phyloP scores from a whole-genome alignment of 2,113 vertebrate genomes.

The Paramormyrops kingsleyae region DNA sequence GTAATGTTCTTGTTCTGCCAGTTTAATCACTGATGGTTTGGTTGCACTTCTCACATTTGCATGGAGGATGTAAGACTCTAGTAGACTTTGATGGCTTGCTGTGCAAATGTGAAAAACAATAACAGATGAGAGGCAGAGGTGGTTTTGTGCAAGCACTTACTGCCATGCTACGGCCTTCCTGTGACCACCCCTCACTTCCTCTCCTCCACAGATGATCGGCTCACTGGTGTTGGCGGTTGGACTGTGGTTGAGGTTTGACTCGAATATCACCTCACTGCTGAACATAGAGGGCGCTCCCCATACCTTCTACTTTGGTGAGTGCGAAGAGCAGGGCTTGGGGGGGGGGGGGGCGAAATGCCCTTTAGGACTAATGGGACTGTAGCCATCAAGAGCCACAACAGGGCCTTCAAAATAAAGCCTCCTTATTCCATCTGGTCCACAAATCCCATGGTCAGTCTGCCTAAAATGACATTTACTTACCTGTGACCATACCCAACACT shows the following conservation, averaged over 20 bases:
- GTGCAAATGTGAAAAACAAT: neutral
- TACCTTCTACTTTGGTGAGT: slow-evolving; percentile 89
- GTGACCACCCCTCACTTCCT: neutral
- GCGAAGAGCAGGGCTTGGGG: neutral
- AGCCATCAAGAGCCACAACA: neutral
- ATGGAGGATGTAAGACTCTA: neutral
- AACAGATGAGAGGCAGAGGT: neutral
- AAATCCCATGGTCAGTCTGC: neutral
- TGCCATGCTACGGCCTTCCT: neutral
- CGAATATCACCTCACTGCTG: slow-evolving; percentile 71
- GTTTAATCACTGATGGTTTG: neutral
- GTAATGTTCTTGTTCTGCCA: neutral
- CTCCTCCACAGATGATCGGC: slow-evolving; percentile 71
- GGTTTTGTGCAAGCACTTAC: neutral
- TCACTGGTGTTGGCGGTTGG: slow-evolving; percentile 83
- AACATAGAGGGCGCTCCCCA: slow-evolving; percentile 69
- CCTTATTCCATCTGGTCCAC: neutral
- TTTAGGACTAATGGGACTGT: neutral
- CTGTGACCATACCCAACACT: neutral
- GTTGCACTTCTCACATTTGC: neutral
- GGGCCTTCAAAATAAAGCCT: neutral
- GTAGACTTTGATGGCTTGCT: neutral
- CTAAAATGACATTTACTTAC: neutral
- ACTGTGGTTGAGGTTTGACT: slow-evolving; percentile 86
- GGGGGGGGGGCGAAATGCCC: neutral